Percentiles rank a stretch among this genome's conserved stretches.
Evolutionary conservation across 2,888 invertebrate genomes (phyloP).

Genomic region (Xiphydria camelus): DNA sequence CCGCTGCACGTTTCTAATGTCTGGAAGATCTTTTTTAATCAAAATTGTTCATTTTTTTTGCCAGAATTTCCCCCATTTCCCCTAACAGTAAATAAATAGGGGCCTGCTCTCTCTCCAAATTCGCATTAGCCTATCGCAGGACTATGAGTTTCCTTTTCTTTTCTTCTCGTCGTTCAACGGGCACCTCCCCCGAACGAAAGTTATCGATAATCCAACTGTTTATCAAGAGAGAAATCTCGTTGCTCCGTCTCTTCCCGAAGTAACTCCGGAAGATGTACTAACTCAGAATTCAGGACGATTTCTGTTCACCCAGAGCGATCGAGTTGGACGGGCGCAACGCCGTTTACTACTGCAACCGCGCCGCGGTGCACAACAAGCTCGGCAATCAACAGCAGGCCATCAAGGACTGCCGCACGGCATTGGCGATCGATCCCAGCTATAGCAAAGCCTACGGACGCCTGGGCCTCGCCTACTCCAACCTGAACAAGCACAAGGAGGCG

Average conservation of each 20-base stretch:
- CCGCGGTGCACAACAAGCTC: slow-evolving; percentile 91
- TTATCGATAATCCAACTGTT: slow-evolving; percentile 7
- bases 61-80: too few relatives aligned
- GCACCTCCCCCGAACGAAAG: too few relatives aligned
- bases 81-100: too few relatives aligned
- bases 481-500: slow-evolving; percentile 83
- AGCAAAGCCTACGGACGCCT: slow-evolving; percentile 94
- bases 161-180: too few relatives aligned
- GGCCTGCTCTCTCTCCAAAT: too few relatives aligned
- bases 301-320: slow-evolving; percentile 72
- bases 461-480: slow-evolving; percentile 82
- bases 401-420: slow-evolving; percentile 86
- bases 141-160: too few relatives aligned
- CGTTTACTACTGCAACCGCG: slow-evolving; percentile 96
- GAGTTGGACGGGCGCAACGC: slow-evolving; percentile 85
- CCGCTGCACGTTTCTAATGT: too few relatives aligned
- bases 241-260: slow-evolving; percentile 1
- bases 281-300: slow-evolving; percentile 19
- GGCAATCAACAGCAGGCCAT: slow-evolving; percentile 83
- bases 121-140: too few relatives aligned
- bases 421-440: slow-evolving; percentile 87
- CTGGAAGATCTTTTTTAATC: too few relatives aligned
- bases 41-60: too few relatives aligned
- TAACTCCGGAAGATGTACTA: slow-evolving; percentile 17
- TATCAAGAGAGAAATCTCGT: slow-evolving; percentile 1